Conservation (phyloP, 1,140 invertebrate genomes). For the Aphelenchoides besseyi region DNA sequence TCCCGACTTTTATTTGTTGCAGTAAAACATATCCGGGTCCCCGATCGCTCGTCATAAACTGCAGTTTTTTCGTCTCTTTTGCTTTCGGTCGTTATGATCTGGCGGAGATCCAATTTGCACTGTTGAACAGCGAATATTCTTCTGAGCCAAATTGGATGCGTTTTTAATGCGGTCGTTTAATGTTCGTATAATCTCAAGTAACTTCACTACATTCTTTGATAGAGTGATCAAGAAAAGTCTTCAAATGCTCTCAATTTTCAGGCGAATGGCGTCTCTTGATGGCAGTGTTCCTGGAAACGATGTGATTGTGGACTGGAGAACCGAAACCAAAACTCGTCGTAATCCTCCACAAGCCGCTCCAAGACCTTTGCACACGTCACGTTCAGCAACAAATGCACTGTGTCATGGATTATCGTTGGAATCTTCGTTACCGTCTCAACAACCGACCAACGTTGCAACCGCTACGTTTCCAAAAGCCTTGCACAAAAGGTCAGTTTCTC, state of each 20-base stretch:
- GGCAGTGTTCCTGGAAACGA: neutral
- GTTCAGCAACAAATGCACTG: conserved; percentile 2
- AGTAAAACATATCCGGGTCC: neutral
- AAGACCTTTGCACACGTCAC: neutral
- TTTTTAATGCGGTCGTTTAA: too few species aligned
- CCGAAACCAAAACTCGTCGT: neutral
- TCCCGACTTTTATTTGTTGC: neutral
- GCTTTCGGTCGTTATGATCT: neutral
- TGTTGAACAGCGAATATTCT: too few species aligned
- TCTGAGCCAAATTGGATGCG: conserved; percentile 2
- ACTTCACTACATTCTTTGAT: too few species aligned
- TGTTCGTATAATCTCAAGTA: too few species aligned
- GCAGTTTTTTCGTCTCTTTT: too few species aligned
- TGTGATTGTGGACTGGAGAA: neutral
- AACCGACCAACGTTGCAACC: neutral
- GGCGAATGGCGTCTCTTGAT: conserved; percentile 6
- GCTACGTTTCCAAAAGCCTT: neutral
- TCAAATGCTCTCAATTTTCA: neutral
- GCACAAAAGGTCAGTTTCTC: conserved; percentile 12
- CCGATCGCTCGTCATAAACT: neutral
- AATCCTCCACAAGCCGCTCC: neutral
- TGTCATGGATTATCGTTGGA: conserved; percentile 1
- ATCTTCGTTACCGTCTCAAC: neutral
- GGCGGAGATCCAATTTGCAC: neutral
- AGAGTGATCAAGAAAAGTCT: too few species aligned